Base-by-base conservation (phyloP, 2,113 vertebrate genomes). In the Pterocles burchelli region DNA sequence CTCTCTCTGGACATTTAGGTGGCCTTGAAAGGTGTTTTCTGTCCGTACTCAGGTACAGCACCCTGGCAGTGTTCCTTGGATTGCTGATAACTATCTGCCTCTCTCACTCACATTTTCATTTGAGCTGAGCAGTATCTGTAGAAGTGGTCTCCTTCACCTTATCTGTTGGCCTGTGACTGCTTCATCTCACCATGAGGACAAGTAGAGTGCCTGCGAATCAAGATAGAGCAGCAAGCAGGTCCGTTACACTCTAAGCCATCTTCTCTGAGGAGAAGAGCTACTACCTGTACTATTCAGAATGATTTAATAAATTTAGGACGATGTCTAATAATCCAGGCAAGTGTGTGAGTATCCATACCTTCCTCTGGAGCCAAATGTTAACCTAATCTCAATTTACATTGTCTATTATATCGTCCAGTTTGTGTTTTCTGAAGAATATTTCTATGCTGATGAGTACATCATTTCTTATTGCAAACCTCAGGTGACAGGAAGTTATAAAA, bases 401-500 rank as follows among this genome's bases (percentile, higher is more conserved):
- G 14, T 36, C 31, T 84, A 12, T 71, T 76, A 11, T 17, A 11
- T 33, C 85, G 52, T 43, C 36, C 54, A 66, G 0, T 65, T 87
- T 36, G 54, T 78, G 33, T 67, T 86, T 25, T 88, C 38, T 48
- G 51, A 54, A 52, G 33, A 92, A 31, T 85, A 80, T 34, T 92
- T 93, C n/a, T 85, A 2, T 68, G 49, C 48, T 88, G 88, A 84
- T 90, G 85, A 85, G 88, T 89, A 46, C 54, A 2, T 75, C 46
- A 75, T 81, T 94, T 78, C 36, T 67, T 68, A 57, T 5, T 72
- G 34, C 65, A 65, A 71, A 63, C 57, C 55, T 95, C 89, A 95
- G 86, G 90, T 94, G 93, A 95, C 91, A 95, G 91, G 95, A 95
- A 92, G 83, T 61, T 81, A 62, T 88, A 89, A 92, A 76, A 87